Base-by-base conservation (phyloP, 1,140 invertebrate genomes). In the Philopotamus ludificatus region DNA sequence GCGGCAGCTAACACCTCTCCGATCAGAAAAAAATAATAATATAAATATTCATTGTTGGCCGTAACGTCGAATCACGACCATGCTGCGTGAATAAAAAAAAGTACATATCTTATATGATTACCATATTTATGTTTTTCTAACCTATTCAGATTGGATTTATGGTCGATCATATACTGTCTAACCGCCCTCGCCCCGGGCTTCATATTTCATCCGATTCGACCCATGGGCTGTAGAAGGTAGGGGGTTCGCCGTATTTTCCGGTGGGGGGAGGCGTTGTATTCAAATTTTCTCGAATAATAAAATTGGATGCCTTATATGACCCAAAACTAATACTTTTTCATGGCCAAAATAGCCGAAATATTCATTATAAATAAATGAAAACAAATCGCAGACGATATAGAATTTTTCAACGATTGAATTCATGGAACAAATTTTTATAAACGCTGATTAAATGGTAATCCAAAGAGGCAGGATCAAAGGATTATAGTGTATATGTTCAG, bases 121-220 rank as follows among this genome's bases (percentile, higher is more conserved):
- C 41, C 57, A 60, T 60, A 60, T 60, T 60, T 60, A 60, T 60
- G 57, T 60, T 60, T 60, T 60, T 60, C 57, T 41, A 60, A 60
- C 57, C 57, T 60, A 60, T 60, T 60, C 57, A 60, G 57, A 60
- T 60, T 42, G 41, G 57, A 60, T 60, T 60, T 60, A 60, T 47
- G 57, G 47, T 42, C 57, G 57, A 7, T 34, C 57, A 42, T 57
- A 57, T 57, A 57, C 47, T 12, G n/a, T n/a, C 3, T 16, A 55
- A 41, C 53, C 50, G 10, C 18, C 50, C 23, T 25, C 12, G 25
- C 28, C 53, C 26, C 50, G 22, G n/a, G 23, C 3, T n/a, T 39
- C 20, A 57, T 57, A 57, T 57, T 57, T 57, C 39, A 57, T 20
- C 9, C 12, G 16, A 28, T 34, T 12, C 12, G 28, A 12, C 12